Conservation (phyloP, 2,797 vertebrate genomes). For the Valencia hispanica region DNA sequence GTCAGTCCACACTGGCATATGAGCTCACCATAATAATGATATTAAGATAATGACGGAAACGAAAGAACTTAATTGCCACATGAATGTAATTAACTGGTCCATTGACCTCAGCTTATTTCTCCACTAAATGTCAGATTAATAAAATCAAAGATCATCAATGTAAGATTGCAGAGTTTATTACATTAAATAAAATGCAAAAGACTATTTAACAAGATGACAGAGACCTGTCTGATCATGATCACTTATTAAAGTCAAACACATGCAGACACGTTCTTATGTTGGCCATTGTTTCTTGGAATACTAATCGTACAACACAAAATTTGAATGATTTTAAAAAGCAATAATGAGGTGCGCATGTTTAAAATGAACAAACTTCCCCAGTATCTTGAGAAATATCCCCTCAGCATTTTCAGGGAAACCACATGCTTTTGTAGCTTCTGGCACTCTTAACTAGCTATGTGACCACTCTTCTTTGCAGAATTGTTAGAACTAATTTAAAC, state of each 20-base stretch:
- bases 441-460: too few relatives aligned
- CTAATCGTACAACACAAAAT: background rate
- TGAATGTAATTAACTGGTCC: slow-evolving; percentile 55
- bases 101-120: slow-evolving; percentile 39
- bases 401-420: background rate
- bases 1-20: slow-evolving; percentile 13
- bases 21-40: slow-evolving; percentile 47
- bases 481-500: background rate
- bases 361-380: background rate
- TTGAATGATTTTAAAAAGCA: background rate
- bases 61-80: slow-evolving; percentile 43
- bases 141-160: slow-evolving; percentile 14
- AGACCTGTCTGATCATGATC: background rate
- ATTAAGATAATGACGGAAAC: slow-evolving; percentile 61
- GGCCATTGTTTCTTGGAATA: background rate
- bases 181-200: background rate
- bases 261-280: slow-evolving; percentile 16
- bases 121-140: slow-evolving; percentile 33
- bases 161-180: background rate
- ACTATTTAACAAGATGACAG: background rate
- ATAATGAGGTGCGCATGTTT: background rate
- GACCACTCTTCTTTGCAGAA: background rate
- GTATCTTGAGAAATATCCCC: background rate
- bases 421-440: too few relatives aligned
- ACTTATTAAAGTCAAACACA: background rate